phyloP scores from a whole-genome alignment of 1,140 invertebrate genomes.

The Drosophila seguyi region DNA sequence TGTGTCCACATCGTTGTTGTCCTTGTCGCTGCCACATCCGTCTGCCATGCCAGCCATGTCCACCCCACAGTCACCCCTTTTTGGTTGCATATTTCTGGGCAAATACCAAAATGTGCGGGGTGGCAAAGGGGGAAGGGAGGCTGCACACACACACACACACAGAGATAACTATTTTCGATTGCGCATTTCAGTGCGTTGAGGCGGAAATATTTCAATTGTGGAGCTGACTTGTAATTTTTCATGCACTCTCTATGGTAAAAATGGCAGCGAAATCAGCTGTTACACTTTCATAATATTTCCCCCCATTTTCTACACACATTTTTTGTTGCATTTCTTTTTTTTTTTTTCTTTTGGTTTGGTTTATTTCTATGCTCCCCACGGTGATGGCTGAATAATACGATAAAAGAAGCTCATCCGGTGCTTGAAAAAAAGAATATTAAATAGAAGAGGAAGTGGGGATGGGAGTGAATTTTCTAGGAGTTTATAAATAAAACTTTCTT shows the following conservation, averaged over 20 bases:
- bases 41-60: conserved; percentile 3
- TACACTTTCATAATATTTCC: conserved; percentile 42
- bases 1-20: conserved; percentile 41
- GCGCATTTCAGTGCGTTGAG: conserved; percentile 80
- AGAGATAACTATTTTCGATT: conserved; percentile 83
- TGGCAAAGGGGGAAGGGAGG: background rate
- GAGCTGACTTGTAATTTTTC: conserved; percentile 83
- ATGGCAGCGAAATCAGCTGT: conserved; percentile 47
- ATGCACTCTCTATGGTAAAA: conserved; percentile 63
- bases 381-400: conserved; percentile 27
- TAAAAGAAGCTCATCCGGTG: conserved; percentile 12
- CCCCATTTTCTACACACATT: background rate
- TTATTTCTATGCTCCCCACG: conserved; percentile 3
- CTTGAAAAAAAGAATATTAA: background rate
- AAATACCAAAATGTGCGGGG: conserved; percentile 47
- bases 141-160: conserved; percentile 3
- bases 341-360: background rate
- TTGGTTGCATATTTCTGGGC: conserved; percentile 60
- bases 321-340: background rate
- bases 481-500: background rate
- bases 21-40: conserved; percentile 55
- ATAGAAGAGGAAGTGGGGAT: background rate
- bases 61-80: background rate
- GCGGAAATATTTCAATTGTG: conserved; percentile 84
- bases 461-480: background rate